Evolutionary conservation across 2,888 invertebrate species (phyloP), one percentile per base, ranked within the genome.

Genomic region (Amblyjoppa fuscipennis): DNA sequence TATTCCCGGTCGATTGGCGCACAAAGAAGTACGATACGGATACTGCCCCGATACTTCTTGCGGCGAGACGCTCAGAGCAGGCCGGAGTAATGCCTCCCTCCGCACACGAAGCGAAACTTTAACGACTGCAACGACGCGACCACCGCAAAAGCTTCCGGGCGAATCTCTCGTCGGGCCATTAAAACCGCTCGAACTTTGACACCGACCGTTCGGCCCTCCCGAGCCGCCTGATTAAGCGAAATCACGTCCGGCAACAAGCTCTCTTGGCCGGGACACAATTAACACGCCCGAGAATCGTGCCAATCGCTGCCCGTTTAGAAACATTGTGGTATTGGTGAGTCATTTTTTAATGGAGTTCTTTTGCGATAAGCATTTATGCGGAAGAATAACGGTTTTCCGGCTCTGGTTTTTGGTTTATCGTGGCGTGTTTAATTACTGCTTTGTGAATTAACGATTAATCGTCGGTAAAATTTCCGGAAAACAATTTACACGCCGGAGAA

Each of bases 161-260:
- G 45, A n/a, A 75, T 34, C 64, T 64, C 64, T 76, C 53, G 41
- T 75, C n/a, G 51, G 74, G 25, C 28, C 80, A 66, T 76, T 80
- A 71, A 84, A 64, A 70, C 64, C 53, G 20, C 64, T 64, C 56
- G 71, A 76, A 80, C 79, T 80, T 79, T 83, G 75, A 79, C 69
- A 79, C 79, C 49, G 28, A n/a, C 59, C 38, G 66, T 73, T 38
- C 56, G 51, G 61, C 34, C 51, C 45, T 31, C 4, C 56, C 56
- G 31, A 61, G 3, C 59, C 59, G 28, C 59, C 59, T 28, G 41
- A 25, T 49, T 70, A 28, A 53, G 25, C 31, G 38, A 45, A 31
- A 41, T 28, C 34, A 51, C 34, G 25, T n/a, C 25, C 56, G 28
- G 38, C 61, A 25, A 51, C 20, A 11, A 53, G 38, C n/a, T 34